Evolutionary conservation across 2,888 invertebrate species (phyloP), one percentile per base, ranked within the genome.

Genomic region (Scotopteryx bipunctaria): DNA sequence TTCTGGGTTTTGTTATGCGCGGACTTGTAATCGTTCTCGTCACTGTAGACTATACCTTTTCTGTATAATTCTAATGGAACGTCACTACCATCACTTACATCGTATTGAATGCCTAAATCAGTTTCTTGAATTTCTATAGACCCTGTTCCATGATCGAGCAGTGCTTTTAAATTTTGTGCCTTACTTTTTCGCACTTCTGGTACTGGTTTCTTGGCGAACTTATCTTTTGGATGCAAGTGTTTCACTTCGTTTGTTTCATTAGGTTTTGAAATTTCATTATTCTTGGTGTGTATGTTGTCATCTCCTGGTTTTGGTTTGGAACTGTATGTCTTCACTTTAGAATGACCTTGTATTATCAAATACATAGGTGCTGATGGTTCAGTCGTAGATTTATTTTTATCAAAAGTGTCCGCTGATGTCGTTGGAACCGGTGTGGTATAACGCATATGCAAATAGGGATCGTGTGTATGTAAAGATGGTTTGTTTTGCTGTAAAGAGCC

Each of bases 251-350:
- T 91, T 19, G 91, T 89, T 70, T 91, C 89, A 52, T 87, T 83
- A 3, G 77, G 79, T 57, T 88, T 89, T 6, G 86, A 75, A 55
- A 92, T 92, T 69, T 93, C 92, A 62, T 93, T 93, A 43, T 60
- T 73, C 9, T 67, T 66, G 1, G 70, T 64, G 31, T 78, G 72
- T 51, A 86, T 83, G 17, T 87, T 84, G 2, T 90, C 84, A 2
- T 89, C 86, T 23, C 75, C 69, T 21, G 71, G 51, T 65, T 81
- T 82, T 49, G 91, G 91, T 56, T 91, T 91, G 0, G 94, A 94
- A 8, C 95, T 94, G 69, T 96, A 96, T 0, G 95, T 96, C 84
- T 96, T 96, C 0, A 96, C 96, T 84, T 96, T 96, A 0, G 96
- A 96, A 76, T 96, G 96, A 0, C 96, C 96, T 78, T 96, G 95